A percentile compares a stretch with the other conserved stretches of the same genome.
Evolutionary conservation across 1,140 invertebrate genomes (phyloP).

Genomic region (Spodoptera litura): DNA sequence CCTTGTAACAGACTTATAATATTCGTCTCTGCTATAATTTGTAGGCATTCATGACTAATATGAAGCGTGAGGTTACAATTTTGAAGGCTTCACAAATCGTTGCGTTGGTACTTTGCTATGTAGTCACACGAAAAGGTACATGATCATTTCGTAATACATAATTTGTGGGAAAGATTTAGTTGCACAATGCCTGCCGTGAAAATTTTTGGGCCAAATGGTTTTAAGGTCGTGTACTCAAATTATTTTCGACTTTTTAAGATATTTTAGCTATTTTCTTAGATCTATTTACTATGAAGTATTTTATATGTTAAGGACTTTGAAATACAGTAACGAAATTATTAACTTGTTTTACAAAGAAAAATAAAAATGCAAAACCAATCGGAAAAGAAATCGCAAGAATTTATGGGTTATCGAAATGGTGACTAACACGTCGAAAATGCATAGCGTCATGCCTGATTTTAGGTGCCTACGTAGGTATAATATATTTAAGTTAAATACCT

Average conservation of each 20-base stretch:
- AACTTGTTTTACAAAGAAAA: too few relatives aligned
- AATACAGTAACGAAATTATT: too few relatives aligned
- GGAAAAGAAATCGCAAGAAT: too few relatives aligned
- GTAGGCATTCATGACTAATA: constrained; percentile 21
- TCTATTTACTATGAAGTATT: not conserved
- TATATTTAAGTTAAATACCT: too few relatives aligned
- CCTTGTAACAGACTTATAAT: constrained; percentile 1
- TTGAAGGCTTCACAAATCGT: constrained; percentile 15
- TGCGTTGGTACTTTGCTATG: too few relatives aligned
- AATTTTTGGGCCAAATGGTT: not conserved
- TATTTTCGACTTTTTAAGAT: not conserved
- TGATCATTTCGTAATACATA: constrained; percentile 49
- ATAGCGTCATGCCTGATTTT: too few relatives aligned
- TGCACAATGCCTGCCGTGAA: constrained; percentile 44
- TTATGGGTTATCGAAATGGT: too few relatives aligned
- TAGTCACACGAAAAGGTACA: constrained; percentile 4
- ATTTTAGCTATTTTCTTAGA: not conserved
- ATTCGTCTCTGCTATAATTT: constrained; percentile 24
- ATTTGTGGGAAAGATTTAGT: constrained; percentile 51
- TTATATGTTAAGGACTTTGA: too few relatives aligned
- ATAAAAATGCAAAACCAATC: too few relatives aligned
- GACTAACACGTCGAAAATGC: too few relatives aligned
- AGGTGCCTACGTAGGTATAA: too few relatives aligned
- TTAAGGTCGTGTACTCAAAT: too few relatives aligned
- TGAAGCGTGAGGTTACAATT: constrained; percentile 19